Evolutionary conservation across 2,113 vertebrate genomes (phyloP).

Genomic region (Scophthalmus maximus): DNA sequence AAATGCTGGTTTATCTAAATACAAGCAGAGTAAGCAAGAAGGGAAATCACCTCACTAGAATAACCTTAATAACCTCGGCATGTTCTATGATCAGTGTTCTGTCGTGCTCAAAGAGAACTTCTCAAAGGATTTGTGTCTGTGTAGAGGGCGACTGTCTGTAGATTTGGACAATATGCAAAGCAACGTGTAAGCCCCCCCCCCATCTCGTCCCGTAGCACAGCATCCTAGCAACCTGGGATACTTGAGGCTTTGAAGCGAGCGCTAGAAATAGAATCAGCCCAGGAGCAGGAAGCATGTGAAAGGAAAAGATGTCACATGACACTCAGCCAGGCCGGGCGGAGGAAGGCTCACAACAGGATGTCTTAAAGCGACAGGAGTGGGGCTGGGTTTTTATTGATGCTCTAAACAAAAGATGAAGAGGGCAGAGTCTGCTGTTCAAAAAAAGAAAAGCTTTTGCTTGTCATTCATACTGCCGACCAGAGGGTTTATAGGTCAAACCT

Average conservation of each 20-base stretch:
- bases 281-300: slow-evolving; percentile 53
- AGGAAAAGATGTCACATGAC: slow-evolving; percentile 59
- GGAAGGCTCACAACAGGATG: slow-evolving; percentile 18
- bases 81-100: slow-evolving; percentile 13
- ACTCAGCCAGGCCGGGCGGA: slow-evolving; percentile 32
- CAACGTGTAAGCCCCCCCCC: slow-evolving; percentile 26
- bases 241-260: slow-evolving; percentile 65
- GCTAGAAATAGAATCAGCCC: slow-evolving; percentile 74
- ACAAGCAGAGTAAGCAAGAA: slow-evolving; percentile 27
- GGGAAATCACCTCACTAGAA: slow-evolving; percentile 20
- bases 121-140: slow-evolving; percentile 6
- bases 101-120: slow-evolving; percentile 16
- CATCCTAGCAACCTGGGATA: slow-evolving; percentile 76
- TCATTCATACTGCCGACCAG: not conserved
- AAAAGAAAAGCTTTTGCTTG: not conserved
- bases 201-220: slow-evolving; percentile 35
- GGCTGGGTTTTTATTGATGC: slow-evolving; percentile 20
- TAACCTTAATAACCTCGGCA: slow-evolving; percentile 8
- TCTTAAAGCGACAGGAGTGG: slow-evolving; percentile 28
- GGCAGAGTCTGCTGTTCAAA: not conserved
- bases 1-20: slow-evolving; percentile 50
- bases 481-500: slow-evolving; percentile 22
- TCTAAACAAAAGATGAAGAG: slow-evolving; percentile 15
- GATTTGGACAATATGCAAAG: slow-evolving; percentile 63
- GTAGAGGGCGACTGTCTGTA: slow-evolving; percentile 12